phyloP scores from a whole-genome alignment of 2,888 invertebrate genomes.

The Azorinus chamasolen region DNA sequence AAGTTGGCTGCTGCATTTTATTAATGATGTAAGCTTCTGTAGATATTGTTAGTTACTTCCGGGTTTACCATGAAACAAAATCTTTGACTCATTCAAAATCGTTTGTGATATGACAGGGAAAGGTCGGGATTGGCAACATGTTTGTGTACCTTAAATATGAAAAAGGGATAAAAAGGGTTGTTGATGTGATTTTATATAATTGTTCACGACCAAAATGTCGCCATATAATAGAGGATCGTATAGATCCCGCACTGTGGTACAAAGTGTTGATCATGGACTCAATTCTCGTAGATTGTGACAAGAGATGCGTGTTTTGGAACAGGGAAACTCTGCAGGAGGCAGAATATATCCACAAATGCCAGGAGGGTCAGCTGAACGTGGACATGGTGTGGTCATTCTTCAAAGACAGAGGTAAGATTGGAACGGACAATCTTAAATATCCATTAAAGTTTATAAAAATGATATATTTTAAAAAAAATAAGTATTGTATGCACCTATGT shows the following conservation, averaged over 20 bases:
- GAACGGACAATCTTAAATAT: no score
- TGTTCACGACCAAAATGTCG: constrained; percentile 67
- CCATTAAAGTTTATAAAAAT: no score
- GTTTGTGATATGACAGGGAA: no score
- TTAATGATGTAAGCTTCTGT: constrained; percentile 4
- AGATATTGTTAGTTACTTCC: constrained; percentile 2
- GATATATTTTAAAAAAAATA: no score
- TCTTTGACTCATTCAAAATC: not conserved
- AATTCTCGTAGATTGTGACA: constrained; percentile 79
- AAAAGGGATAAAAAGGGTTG: constrained; percentile 45
- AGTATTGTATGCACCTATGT: no score
- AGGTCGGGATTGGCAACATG: constrained; percentile 52
- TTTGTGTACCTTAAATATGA: constrained; percentile 67
- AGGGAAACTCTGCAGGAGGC: constrained; percentile 4
- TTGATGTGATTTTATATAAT: constrained; percentile 66
- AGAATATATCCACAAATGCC: constrained; percentile 6
- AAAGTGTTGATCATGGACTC: constrained; percentile 79
- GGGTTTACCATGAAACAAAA: constrained; percentile 10
- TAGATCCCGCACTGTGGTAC: constrained; percentile 83
- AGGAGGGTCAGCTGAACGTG: not conserved
- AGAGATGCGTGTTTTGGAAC: constrained; percentile 71
- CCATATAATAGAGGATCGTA: constrained; percentile 50
- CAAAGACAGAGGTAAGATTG: constrained; percentile 11
- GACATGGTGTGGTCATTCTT: constrained; percentile 8
- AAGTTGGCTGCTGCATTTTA: no score